Percentiles rank a stretch among this genome's conserved stretches.
These are phyloP conservation scores for Sweltsa coloradensis DNA, from an alignment of 1,140 invertebrate species.

Conservation along the genomic window DNA sequence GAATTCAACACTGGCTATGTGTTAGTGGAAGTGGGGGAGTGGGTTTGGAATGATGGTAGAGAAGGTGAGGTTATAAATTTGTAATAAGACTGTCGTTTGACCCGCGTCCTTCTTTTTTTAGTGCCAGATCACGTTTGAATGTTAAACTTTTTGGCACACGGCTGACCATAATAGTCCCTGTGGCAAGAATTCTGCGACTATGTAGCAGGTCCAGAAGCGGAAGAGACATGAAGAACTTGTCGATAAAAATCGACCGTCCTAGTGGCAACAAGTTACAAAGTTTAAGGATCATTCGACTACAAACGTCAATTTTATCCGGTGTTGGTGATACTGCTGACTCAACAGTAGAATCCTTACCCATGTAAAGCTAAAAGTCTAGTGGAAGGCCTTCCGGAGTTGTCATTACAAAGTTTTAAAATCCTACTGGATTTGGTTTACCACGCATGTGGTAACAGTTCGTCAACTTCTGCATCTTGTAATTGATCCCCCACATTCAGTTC, in stretches of 20 bases:
- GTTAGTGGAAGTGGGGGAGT: no score
- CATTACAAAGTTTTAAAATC: slow-evolving; percentile 17
- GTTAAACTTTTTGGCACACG: slow-evolving; percentile 2
- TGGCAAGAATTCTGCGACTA: not conserved
- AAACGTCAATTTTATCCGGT: not conserved
- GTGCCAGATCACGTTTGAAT: not conserved
- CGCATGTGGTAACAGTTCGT: no score
- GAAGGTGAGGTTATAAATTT: no score
- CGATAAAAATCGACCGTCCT: not conserved
- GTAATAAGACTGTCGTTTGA: not conserved
- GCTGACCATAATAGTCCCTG: slow-evolving; percentile 1
- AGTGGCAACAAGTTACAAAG: slow-evolving; percentile 2
- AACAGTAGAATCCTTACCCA: slow-evolving; percentile 2
- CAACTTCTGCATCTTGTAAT: no score
- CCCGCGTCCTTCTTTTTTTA: not conserved
- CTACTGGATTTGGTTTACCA: slow-evolving; percentile 16
- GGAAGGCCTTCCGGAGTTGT: slow-evolving; percentile 13
- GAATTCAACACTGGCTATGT: no score
- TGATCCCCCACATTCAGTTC: no score
- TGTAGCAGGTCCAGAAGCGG: not conserved
- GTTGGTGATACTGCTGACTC: not conserved
- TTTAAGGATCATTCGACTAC: not conserved
- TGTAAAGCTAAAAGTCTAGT: slow-evolving; percentile 13
- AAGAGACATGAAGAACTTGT: slow-evolving; percentile 3
- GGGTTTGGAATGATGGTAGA: no score